Conservation (phyloP, 2,113 vertebrate genomes). For the Acrocephalus kingi region DNA sequence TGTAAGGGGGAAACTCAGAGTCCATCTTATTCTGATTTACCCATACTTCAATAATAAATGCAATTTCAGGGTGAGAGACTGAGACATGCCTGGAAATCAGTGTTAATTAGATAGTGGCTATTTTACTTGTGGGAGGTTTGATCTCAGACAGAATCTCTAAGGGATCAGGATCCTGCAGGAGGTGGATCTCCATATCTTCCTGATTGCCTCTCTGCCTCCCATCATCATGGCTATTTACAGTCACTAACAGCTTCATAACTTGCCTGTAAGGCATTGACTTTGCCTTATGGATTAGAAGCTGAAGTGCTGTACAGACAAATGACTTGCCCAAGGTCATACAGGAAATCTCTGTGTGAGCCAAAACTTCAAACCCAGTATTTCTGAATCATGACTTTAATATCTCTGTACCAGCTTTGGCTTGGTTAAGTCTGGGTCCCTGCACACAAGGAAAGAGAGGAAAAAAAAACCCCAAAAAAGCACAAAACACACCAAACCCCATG, state of each 20-base stretch:
- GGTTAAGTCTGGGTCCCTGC: background rate
- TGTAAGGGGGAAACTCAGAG: background rate
- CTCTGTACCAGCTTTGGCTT: background rate
- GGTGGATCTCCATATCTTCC: background rate
- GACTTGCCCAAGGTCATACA: background rate
- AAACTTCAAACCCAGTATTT: background rate
- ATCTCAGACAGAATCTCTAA: background rate
- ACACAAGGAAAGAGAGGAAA: background rate
- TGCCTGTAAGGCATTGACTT: conserved; percentile 23
- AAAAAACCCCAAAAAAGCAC: rapidly evolving
- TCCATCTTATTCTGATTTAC: background rate
- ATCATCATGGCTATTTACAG: background rate
- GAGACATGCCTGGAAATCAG: background rate
- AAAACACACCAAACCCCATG: background rate
- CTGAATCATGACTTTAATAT: background rate
- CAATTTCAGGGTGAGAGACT: background rate
- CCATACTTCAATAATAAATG: background rate
- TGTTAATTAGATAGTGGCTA: background rate
- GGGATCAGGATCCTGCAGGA: background rate
- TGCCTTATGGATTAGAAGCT: conserved; percentile 12
- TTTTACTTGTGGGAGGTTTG: background rate
- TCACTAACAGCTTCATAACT: background rate
- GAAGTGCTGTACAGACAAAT: background rate
- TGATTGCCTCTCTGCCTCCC: background rate
- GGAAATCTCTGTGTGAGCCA: background rate